Percentiles rank a stretch among this genome's conserved stretches.
phyloP scores from a whole-genome alignment of 2,113 vertebrate genomes.

The Pristiophorus japonicus region DNA sequence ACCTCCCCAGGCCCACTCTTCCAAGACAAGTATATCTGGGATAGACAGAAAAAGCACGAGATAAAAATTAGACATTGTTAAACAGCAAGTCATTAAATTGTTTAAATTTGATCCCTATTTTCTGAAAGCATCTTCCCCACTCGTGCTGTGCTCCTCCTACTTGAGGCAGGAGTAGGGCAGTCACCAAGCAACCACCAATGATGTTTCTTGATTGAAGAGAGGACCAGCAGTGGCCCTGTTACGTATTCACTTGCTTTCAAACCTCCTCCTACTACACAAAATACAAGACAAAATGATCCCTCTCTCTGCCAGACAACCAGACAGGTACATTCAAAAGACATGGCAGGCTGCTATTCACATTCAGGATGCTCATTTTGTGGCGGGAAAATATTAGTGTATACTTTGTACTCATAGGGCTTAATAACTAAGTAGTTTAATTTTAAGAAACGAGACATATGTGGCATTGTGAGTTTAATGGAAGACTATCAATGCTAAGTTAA shows the following conservation, averaged over 20 bases:
- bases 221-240: not conserved
- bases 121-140: not conserved
- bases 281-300: not conserved
- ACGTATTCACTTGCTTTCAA: not conserved
- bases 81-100: not conserved
- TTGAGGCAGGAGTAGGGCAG: not conserved
- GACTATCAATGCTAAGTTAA: not conserved
- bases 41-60: conserved; percentile 36
- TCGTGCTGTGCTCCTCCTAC: not conserved
- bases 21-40: conserved; percentile 97
- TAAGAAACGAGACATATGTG: not conserved
- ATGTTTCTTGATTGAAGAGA: not conserved
- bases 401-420: not conserved
- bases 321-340: not conserved
- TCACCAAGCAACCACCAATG: not conserved
- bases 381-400: not conserved
- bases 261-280: not conserved
- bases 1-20: conserved; percentile 96
- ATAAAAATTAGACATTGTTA: not conserved
- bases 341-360: not conserved
- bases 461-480: not conserved
- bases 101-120: too few species aligned
- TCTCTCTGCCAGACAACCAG: not conserved
- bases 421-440: not conserved
- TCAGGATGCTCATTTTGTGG: not conserved